phyloP scores from a whole-genome alignment of 2,888 invertebrate species.

The Microdon myrmicae region DNA sequence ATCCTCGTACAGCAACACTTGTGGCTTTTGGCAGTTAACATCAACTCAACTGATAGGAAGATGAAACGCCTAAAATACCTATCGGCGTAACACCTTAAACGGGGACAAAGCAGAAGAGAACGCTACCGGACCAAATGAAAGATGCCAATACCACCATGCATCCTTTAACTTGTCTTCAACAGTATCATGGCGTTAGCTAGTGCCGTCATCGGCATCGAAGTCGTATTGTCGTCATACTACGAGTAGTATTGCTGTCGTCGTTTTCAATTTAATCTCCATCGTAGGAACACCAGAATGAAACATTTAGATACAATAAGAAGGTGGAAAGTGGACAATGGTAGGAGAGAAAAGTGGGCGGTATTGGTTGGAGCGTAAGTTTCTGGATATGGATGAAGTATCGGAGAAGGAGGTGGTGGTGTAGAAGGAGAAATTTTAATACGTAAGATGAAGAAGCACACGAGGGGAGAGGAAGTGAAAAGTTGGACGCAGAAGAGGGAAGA shows the following conservation, averaged over 20 bases:
- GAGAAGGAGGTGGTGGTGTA: no score
- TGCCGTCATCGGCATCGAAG: conserved; percentile 12
- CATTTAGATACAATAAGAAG: conserved; percentile 35
- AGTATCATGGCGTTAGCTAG: conserved; percentile 18
- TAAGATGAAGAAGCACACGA: no score
- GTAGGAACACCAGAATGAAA: conserved; percentile 42
- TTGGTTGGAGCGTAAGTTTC: no score
- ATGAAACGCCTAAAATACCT: conserved; percentile 12
- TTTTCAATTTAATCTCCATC: conserved; percentile 49
- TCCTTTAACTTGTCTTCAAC: conserved; percentile 36
- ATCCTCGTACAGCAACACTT: background rate
- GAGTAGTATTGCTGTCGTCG: conserved; percentile 35
- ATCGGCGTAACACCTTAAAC: conserved; percentile 32
- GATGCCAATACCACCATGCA: conserved; percentile 39
- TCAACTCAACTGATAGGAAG: no score
- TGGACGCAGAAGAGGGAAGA: conserved; percentile 5
- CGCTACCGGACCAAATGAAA: no score
- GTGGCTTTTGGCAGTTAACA: background rate
- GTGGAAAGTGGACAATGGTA: conserved; percentile 7
- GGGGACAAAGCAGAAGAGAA: conserved; percentile 7
- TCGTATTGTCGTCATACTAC: conserved; percentile 8
- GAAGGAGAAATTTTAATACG: no score
- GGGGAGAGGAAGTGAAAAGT: conserved; percentile 6
- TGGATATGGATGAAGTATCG: no score
- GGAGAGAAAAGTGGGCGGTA: no score